These are phyloP conservation scores for Phodopus roborovskii DNA, from an alignment of 2,113 vertebrate genomes.

Conservation along the genomic window DNA sequence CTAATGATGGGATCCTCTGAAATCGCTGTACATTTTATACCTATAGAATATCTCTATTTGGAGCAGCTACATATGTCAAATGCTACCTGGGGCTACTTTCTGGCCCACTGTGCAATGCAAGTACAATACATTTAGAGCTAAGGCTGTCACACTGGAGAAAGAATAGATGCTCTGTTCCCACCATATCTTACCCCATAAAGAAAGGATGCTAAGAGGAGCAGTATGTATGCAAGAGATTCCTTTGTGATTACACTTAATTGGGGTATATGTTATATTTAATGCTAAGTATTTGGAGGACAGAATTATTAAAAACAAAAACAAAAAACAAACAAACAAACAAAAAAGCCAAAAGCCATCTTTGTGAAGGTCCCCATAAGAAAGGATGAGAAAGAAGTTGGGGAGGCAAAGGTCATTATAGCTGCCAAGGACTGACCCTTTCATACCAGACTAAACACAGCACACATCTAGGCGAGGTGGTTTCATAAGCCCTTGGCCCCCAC, in stretches of 20 bases:
- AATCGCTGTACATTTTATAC: background rate
- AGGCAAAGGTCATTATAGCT: background rate
- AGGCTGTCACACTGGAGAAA: background rate
- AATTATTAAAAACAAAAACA: background rate
- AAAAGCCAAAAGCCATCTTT: background rate
- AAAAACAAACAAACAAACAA: background rate
- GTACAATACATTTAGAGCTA: background rate
- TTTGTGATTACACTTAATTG: background rate
- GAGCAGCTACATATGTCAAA: background rate
- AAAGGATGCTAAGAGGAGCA: background rate
- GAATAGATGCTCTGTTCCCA: too few relatives aligned
- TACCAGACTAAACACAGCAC: background rate
- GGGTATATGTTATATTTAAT: background rate
- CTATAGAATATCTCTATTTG: background rate
- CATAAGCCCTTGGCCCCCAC: background rate
- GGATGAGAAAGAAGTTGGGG: background rate
- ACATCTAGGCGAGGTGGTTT: slow-evolving; percentile 14
- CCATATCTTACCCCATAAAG: background rate
- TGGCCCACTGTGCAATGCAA: background rate
- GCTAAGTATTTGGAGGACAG: slow-evolving; percentile 20
- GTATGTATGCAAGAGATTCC: too few relatives aligned
- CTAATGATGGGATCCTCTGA: background rate
- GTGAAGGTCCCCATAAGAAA: background rate
- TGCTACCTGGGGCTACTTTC: background rate
- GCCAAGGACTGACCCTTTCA: background rate